Conservation (phyloP, 1,140 invertebrate genomes). For the Drosophila leontia region DNA sequence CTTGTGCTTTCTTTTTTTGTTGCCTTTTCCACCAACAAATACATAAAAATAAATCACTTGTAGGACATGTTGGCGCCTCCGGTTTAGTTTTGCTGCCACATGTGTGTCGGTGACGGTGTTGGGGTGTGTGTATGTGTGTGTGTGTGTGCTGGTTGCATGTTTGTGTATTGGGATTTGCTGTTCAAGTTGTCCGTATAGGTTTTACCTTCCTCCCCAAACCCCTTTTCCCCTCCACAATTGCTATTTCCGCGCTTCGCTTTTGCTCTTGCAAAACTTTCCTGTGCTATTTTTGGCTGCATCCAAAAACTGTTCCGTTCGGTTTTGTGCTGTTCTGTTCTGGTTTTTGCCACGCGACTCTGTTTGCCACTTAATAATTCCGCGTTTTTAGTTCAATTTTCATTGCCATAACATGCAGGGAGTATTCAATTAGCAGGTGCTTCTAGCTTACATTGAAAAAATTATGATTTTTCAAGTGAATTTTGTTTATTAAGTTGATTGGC, state of each 20-base stretch:
- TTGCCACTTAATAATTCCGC: constrained; percentile 36
- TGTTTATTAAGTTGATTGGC: not conserved
- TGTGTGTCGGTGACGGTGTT: constrained; percentile 12
- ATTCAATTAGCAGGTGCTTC: constrained; percentile 31
- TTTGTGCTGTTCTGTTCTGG: constrained; percentile 12
- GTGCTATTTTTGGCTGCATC: constrained; percentile 56
- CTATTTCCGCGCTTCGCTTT: constrained; percentile 20
- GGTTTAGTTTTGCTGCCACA: constrained; percentile 75
- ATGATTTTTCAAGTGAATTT: not conserved
- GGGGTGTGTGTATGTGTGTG: not conserved
- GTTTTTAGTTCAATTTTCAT: constrained; percentile 15
- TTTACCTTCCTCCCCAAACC: constrained; percentile 20
- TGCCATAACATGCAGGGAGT: constrained; percentile 4
- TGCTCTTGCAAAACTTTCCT: constrained; percentile 41
- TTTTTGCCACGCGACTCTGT: constrained; percentile 33
- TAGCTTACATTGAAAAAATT: too few relatives aligned
- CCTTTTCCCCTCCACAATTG: not conserved
- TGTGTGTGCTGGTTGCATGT: constrained; percentile 32
- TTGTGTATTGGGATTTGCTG: constrained; percentile 72
- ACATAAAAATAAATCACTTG: constrained; percentile 84
- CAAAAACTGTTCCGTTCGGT: constrained; percentile 13
- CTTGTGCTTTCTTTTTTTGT: constrained; percentile 29
- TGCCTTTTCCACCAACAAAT: constrained; percentile 72
- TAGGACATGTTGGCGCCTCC: constrained; percentile 83
- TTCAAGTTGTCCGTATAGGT: constrained; percentile 71